Evolutionary conservation across 2,888 invertebrate genomes (phyloP), one percentile per base, ranked within the genome.

Genomic region (Leucozona laternaria): DNA sequence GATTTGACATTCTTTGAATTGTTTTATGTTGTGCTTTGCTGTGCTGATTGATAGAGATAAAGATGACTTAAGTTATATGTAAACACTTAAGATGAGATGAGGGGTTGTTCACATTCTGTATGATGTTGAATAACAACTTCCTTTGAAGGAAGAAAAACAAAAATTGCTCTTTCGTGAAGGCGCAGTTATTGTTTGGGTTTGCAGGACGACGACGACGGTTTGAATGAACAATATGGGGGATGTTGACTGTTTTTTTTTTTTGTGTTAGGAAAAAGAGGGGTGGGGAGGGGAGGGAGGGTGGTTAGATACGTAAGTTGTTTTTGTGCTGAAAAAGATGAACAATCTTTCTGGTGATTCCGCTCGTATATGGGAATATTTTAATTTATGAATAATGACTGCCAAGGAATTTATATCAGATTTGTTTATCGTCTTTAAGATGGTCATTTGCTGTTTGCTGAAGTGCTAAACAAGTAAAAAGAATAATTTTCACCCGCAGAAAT

Each of bases 1-100:
- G 70, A 71, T 58, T 84, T 79, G 75, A 60, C 71, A 79, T 83
- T 70, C 55, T 45, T 48, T 37, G 45, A 55, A 83, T 73, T 78
- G 73, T 75, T 79, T 53, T 45, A 34, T 37, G 48, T 55, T 50
- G 70, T 73, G 50, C 53, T 57, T 45, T 55, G 75, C 53, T 57
- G 55, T 55, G 75, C 55, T 70, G 68, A 83, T 73, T 57, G 60
- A 73, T 66, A 34, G 43, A 48, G 48, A 66, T 66, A 66, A 48
- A 22, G 48, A 83, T 78, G 77, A 53, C 50, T 83, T 17, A 78
- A 60, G 66, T 60, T 43, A 15, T 34, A 40, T 34, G 2, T 28
- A 50, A 64, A 28, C 37, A 50, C 40, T 53, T 53, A 31, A 17
- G 17, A 20, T n/a, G n/a, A 45, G 8, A 64, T 31, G 64, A 31